phyloP scores from a whole-genome alignment of 2,888 invertebrate species.

The Yponomeuta cagnagella region DNA sequence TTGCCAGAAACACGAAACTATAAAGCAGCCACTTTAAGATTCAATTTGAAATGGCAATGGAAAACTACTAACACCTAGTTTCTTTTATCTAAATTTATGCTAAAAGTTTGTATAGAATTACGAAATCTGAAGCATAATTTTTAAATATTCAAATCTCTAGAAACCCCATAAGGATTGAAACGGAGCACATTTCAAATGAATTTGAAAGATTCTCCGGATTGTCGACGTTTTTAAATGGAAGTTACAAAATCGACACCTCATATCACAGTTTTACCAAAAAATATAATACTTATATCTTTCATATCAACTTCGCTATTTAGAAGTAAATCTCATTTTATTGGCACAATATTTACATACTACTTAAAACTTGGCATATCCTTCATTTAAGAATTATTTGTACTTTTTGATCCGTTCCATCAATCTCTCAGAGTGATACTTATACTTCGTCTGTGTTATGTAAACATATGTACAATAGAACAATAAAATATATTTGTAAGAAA shows the following conservation, averaged over 20 bases:
- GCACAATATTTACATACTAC: neutral
- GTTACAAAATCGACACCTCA: neutral
- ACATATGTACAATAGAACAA: constrained; percentile 64
- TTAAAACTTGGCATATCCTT: constrained; percentile 40
- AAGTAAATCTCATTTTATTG: neutral
- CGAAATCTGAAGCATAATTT: too few species aligned
- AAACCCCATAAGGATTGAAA: too few species aligned
- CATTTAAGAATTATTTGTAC: constrained; percentile 27
- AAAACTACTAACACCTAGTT: neutral
- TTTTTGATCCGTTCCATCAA: constrained; percentile 23
- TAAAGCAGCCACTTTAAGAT: neutral
- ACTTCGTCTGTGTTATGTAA: constrained; percentile 63
- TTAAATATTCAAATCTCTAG: too few species aligned
- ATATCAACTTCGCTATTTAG: neutral
- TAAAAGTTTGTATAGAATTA: too few species aligned
- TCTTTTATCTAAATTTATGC: too few species aligned
- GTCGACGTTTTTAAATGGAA: neutral
- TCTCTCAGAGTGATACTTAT: constrained; percentile 51
- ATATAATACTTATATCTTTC: neutral
- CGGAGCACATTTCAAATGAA: neutral
- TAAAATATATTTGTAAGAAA: constrained; percentile 69
- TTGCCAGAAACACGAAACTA: neutral
- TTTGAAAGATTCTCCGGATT: too few species aligned
- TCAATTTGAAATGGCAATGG: neutral
- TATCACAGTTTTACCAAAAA: neutral